phyloP scores from a whole-genome alignment of 2,797 vertebrate species.

The Sparus aurata region DNA sequence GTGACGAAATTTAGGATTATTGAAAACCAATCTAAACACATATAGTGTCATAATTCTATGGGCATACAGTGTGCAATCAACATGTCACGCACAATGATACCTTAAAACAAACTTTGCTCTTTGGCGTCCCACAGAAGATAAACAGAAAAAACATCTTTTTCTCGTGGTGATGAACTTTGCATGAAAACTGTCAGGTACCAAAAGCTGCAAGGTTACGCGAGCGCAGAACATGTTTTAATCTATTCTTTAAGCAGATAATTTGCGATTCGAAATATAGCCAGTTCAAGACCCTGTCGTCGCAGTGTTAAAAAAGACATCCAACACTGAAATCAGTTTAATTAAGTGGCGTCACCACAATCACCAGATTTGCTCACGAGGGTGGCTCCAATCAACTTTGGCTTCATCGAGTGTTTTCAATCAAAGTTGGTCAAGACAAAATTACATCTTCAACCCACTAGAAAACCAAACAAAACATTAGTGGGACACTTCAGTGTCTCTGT shows the following conservation, averaged over 20 bases:
- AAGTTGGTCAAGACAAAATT: neutral
- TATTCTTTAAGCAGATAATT: neutral
- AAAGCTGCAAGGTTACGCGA: neutral
- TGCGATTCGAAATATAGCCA: neutral
- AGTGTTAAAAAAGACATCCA: neutral
- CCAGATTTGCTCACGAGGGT: neutral
- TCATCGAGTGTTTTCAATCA: too few species aligned
- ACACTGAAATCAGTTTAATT: neutral
- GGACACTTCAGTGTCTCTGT: too few species aligned
- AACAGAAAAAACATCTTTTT: neutral
- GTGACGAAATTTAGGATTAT: too few species aligned
- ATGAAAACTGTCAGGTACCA: neutral
- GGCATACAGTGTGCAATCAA: too few species aligned
- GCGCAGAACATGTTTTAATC: neutral
- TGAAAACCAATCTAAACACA: too few species aligned
- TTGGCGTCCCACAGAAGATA: slow-evolving; percentile 10
- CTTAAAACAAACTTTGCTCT: neutral
- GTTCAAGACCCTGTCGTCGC: neutral
- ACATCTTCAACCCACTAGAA: neutral
- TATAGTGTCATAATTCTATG: too few species aligned
- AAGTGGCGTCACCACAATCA: too few species aligned
- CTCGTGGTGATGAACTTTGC: neutral
- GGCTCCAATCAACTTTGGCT: too few species aligned
- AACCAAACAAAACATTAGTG: too few species aligned
- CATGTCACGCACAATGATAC: too few species aligned